These are phyloP conservation scores for Chloromyia formosa DNA, from an alignment of 2,888 invertebrate genomes.

Conservation along the genomic window DNA sequence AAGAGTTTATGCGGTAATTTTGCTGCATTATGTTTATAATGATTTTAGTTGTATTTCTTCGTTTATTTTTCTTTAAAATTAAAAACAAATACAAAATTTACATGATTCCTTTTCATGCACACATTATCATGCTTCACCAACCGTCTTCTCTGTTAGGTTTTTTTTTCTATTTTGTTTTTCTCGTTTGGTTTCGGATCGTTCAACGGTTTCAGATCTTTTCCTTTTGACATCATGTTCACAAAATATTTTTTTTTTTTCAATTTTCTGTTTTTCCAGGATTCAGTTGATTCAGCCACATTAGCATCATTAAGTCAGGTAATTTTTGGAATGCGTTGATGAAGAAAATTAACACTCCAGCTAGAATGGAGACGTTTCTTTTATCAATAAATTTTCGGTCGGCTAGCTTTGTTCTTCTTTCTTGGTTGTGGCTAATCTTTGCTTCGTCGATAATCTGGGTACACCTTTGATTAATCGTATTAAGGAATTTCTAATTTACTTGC, in stretches of 20 bases:
- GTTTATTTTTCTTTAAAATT: too few species aligned
- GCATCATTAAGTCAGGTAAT: constrained; percentile 65
- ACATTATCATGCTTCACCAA: too few species aligned
- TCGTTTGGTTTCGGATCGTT: too few species aligned
- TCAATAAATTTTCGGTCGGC: background rate
- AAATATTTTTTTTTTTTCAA: constrained; percentile 52
- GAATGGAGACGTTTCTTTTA: background rate
- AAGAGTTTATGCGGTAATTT: too few species aligned
- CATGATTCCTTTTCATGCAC: too few species aligned
- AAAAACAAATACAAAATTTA: too few species aligned
- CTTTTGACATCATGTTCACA: constrained; percentile 34
- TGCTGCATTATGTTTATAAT: too few species aligned
- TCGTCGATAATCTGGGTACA: too few species aligned
- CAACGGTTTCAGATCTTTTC: background rate
- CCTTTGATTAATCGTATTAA: too few species aligned
- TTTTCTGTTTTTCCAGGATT: constrained; percentile 62
- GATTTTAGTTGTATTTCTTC: too few species aligned
- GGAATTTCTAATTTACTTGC: too few species aligned
- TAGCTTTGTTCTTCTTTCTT: constrained; percentile 1
- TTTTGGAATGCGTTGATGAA: background rate
- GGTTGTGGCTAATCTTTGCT: constrained; percentile 57
- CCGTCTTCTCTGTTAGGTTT: background rate
- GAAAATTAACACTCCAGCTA: background rate
- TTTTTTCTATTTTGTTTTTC: background rate
- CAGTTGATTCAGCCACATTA: constrained; percentile 65